Base-by-base conservation (phyloP, 2,888 invertebrate species). In the Eugnorisma glareosa region DNA sequence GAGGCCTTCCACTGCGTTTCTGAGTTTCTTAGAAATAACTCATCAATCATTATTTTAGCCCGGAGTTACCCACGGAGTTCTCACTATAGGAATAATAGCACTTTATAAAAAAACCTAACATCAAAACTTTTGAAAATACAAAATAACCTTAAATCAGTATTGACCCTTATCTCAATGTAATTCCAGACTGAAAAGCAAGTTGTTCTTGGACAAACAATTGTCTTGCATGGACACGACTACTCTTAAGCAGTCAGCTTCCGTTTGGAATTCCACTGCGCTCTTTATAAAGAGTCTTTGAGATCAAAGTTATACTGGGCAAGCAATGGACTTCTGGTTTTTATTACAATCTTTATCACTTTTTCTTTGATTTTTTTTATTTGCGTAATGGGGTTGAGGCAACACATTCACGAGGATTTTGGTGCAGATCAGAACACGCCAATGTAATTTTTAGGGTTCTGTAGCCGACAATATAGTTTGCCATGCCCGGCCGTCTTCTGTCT, bases 261-360 rank as follows among this genome's bases (percentile, higher is more conserved):
- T 88, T 91, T 86, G 86, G 86, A 85, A 90, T 89, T 89, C 89
- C 82, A 74, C 86, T 86, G 86, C 84, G 74, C 89, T 89, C 87
- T 89, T 86, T 90, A 87, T 88, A 90, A 90, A 91, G 88, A 88
- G 86, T 87, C 90, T 91, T 91, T 91, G 90, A 90, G 89, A 79
- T 88, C 78, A 74, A 40, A 71, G 81, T 79, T 71, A 68, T 59
- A 24, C 28, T 77, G 24, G 68, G 10, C 18, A 77, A 66, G 77
- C 84, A 76, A 13, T 66, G 83, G 67, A 90, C 87, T 85, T 84
- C 10, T 54, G 18, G 51, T 64, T 67, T 61, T 54, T 64, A 1
- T 37, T n/a, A 1, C 8, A 21, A 35, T 68, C n/a, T 68, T 70
- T 40, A 5, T 2, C 2, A 2, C 4, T 1, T 11, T 66, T 51